Evolutionary conservation across 2,797 vertebrate genomes (phyloP).

Genomic region (Oophaga sylvatica): DNA sequence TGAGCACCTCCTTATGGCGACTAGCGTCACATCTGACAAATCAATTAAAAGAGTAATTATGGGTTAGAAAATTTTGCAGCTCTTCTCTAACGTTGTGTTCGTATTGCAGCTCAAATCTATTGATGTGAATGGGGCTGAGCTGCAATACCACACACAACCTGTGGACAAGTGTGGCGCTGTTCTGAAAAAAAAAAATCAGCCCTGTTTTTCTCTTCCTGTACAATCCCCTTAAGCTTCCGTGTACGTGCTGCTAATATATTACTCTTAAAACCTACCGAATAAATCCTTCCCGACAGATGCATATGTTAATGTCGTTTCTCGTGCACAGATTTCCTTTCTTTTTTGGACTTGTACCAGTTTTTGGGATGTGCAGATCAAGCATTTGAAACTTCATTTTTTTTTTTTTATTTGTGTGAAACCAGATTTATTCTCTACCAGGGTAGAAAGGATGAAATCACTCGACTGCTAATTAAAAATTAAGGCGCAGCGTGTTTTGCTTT

Average conservation of each 20-base stretch:
- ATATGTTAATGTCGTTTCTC: conserved; percentile 29
- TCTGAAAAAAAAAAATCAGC: no score
- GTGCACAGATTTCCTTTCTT: conserved; percentile 20
- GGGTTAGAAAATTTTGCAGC: no score
- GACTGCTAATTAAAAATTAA: background rate
- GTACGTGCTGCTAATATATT: background rate
- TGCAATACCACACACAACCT: no score
- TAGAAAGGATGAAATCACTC: background rate
- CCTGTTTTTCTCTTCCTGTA: no score
- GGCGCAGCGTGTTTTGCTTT: background rate
- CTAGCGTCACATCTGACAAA: no score
- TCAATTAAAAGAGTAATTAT: background rate
- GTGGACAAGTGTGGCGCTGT: no score
- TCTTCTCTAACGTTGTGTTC: no score
- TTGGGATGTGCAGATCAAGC: conserved; percentile 41
- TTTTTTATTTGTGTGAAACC: background rate
- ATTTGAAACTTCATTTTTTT: conserved; percentile 17
- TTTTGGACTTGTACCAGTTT: conserved; percentile 33
- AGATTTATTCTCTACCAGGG: background rate
- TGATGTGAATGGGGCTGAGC: no score
- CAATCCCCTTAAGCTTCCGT: background rate
- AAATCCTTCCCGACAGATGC: conserved; percentile 38
- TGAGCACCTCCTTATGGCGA: no score
- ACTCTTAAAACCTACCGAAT: conserved; percentile 15
- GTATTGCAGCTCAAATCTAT: no score